Conservation (phyloP, 2,888 invertebrate genomes). For the Eupeodes latifasciatus region DNA sequence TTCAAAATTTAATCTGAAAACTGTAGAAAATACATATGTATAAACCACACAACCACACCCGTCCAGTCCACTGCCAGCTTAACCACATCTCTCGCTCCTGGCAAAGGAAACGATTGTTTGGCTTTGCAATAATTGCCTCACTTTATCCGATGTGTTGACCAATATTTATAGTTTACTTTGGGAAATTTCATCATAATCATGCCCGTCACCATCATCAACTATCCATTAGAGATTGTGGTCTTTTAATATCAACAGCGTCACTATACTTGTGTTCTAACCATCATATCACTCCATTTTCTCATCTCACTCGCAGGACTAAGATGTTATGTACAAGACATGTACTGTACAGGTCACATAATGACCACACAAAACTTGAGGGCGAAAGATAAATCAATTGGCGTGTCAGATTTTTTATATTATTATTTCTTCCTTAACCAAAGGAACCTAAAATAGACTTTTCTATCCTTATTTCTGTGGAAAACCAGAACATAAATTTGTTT, state of each 20-base stretch:
- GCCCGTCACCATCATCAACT: slow-evolving; percentile 46
- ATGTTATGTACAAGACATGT: no score
- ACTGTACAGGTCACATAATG: background rate
- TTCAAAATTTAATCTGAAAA: no score
- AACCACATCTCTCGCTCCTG: background rate
- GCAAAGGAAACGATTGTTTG: slow-evolving; percentile 15
- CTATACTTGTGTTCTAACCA: slow-evolving; percentile 9
- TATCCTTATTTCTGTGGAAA: background rate
- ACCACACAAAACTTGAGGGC: slow-evolving; percentile 1
- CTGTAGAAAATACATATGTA: no score
- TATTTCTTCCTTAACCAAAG: background rate
- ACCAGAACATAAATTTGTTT: background rate
- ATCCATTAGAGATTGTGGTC: slow-evolving; percentile 54
- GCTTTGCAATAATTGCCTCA: slow-evolving; percentile 33
- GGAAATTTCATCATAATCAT: slow-evolving; percentile 40
- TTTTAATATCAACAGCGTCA: slow-evolving; percentile 31
- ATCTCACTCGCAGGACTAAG: background rate
- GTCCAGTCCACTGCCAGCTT: background rate
- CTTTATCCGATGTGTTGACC: slow-evolving; percentile 38
- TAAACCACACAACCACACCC: background rate
- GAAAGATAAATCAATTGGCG: slow-evolving; percentile 15
- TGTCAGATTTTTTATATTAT: background rate
- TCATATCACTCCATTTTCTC: background rate
- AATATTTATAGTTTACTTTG: slow-evolving; percentile 55
- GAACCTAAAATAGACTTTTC: slow-evolving; percentile 18